Evolutionary conservation across 2,113 vertebrate species (phyloP).

Genomic region (Dascyllus trimaculatus): DNA sequence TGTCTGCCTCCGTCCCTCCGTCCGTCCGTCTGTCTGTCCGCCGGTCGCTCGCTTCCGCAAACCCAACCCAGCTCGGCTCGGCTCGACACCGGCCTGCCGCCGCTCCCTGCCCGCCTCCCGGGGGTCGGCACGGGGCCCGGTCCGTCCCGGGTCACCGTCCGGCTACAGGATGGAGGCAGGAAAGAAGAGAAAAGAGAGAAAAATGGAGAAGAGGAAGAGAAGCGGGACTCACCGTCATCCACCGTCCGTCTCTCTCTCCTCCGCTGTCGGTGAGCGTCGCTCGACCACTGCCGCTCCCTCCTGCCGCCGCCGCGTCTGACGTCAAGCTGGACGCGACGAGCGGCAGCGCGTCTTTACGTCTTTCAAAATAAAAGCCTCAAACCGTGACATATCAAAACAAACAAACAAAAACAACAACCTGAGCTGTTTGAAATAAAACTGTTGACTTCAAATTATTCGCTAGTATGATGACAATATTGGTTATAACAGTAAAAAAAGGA

Average conservation of each 20-base stretch:
- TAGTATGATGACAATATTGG: no score
- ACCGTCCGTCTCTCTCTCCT: conserved; percentile 62
- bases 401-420: no score
- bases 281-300: conserved; percentile 80
- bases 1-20: conserved; percentile 32
- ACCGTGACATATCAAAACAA: no score
- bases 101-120: background rate
- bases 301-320: conserved; percentile 46
- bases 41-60: conserved; percentile 79
- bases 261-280: conserved; percentile 48
- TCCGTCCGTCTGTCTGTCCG: conserved; percentile 51
- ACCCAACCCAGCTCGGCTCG: conserved; percentile 64
- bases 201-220: conserved; percentile 33
- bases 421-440: no score
- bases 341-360: background rate
- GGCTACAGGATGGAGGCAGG: background rate
- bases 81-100: conserved; percentile 49
- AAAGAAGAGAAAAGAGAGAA: background rate
- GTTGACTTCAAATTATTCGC: no score
- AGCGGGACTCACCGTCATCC: conserved; percentile 76
- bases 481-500: no score
- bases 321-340: conserved; percentile 17
- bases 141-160: conserved; percentile 3
- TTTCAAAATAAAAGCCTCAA: conserved; percentile 50
- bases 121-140: background rate